Evolutionary conservation across 2,888 invertebrate species (phyloP).

Genomic region (Brachyptera risi): DNA sequence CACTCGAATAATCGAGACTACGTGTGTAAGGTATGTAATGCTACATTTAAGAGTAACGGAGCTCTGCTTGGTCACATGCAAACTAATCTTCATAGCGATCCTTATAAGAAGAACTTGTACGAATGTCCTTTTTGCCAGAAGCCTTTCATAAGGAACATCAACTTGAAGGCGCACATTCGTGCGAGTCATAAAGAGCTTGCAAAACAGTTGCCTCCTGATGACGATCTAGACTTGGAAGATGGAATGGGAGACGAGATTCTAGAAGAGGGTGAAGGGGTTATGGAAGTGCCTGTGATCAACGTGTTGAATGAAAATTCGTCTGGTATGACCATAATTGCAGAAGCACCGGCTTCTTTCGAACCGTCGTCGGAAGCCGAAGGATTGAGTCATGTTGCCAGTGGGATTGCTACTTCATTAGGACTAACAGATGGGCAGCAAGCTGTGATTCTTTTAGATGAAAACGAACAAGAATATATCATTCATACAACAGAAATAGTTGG

Average conservation of each 20-base stretch:
- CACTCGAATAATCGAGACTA: slow-evolving; percentile 47
- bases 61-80: slow-evolving; percentile 49
- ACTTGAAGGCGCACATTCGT: slow-evolving; percentile 68
- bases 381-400: slow-evolving; percentile 52
- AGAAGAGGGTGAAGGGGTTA: slow-evolving; percentile 18
- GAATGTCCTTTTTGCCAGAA: slow-evolving; percentile 72
- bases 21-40: slow-evolving; percentile 54
- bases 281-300: slow-evolving; percentile 36
- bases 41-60: slow-evolving; percentile 46
- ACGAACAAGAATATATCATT: slow-evolving; percentile 53
- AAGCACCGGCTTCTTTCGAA: slow-evolving; percentile 40
- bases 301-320: slow-evolving; percentile 22
- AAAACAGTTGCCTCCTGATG: slow-evolving; percentile 53
- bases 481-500: slow-evolving; percentile 38
- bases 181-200: slow-evolving; percentile 61
- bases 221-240: slow-evolving; percentile 36
- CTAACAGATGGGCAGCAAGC: slow-evolving; percentile 44
- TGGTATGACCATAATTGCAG: slow-evolving; percentile 36
- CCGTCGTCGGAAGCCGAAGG: slow-evolving; percentile 54
- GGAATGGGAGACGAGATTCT: slow-evolving; percentile 10
- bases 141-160: slow-evolving; percentile 62
- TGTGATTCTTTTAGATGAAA: slow-evolving; percentile 53
- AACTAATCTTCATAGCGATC: slow-evolving; percentile 44
- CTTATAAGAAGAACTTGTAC: slow-evolving; percentile 39
- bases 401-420: slow-evolving; percentile 54